A percentile compares a stretch with the other conserved stretches of the same genome.
Evolutionary conservation across 1,140 invertebrate species (phyloP).

Genomic region (Hyles euphorbiae): DNA sequence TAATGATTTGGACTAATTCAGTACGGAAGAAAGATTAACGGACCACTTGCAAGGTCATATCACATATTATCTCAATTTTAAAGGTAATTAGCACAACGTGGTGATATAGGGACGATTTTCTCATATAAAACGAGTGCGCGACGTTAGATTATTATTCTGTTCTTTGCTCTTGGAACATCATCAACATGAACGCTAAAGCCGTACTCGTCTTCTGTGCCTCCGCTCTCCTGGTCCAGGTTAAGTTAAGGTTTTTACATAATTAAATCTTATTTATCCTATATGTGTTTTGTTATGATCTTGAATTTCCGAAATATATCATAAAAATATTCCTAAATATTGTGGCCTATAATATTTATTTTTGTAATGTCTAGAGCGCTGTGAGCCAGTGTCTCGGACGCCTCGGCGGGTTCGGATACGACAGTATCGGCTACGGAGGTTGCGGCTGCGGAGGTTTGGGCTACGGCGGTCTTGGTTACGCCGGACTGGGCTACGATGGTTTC

Average conservation of each 20-base stretch:
- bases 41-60: too few species aligned
- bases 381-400: conserved; percentile 1
- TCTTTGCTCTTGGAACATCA: not conserved
- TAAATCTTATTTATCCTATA: too few species aligned
- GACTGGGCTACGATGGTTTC: not conserved
- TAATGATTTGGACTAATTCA: too few species aligned
- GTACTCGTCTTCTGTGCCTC: conserved; percentile 2
- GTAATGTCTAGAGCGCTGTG: not conserved
- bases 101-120: too few species aligned
- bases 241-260: not conserved
- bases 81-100: too few species aligned
- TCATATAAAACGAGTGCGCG: too few species aligned
- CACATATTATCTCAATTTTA: too few species aligned
- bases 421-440: not conserved
- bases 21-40: too few species aligned
- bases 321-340: not conserved
- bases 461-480: not conserved
- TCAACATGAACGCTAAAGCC: conserved; percentile 10
- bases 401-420: not conserved
- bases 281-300: too few species aligned
- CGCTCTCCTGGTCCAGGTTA: conserved; percentile 7
- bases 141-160: too few species aligned
- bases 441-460: not conserved
- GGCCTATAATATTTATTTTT: not conserved
- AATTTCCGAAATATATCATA: too few species aligned